Percentiles rank a stretch among this genome's conserved stretches.
phyloP scores from a whole-genome alignment of 2,113 vertebrate species.

The Leptobrachium leishanense region DNA sequence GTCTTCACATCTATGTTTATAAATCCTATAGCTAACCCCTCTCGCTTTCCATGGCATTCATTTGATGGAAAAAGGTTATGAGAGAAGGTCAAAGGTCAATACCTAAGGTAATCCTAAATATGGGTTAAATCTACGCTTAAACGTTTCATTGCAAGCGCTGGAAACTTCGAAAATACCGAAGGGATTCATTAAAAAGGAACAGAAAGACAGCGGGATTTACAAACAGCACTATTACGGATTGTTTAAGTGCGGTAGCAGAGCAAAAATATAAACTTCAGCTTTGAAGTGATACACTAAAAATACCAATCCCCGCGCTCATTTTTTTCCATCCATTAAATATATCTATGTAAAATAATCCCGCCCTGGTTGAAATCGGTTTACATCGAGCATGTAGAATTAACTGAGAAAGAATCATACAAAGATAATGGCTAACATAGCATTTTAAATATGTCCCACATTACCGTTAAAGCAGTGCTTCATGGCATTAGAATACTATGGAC shows the following conservation, averaged over 20 bases:
- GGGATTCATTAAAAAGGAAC: constrained; percentile 37
- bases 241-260: not conserved
- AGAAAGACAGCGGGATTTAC: not conserved
- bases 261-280: not conserved
- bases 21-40: constrained; percentile 43
- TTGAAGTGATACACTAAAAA: not conserved
- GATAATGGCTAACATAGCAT: no score
- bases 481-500: no score
- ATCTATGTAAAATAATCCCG: no score
- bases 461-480: no score
- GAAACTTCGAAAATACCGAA: constrained; percentile 18
- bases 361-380: no score
- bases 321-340: not conserved
- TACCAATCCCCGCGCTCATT: no score
- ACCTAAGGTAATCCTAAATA: constrained; percentile 55
- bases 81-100: constrained; percentile 55
- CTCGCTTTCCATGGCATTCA: constrained; percentile 38
- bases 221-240: not conserved
- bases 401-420: no score
- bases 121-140: constrained; percentile 48
- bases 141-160: constrained; percentile 22
- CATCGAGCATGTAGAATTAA: no score
- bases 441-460: no score
- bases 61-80: constrained; percentile 52
- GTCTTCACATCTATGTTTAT: constrained; percentile 51